Evolutionary conservation across 2,113 vertebrate species (phyloP).

Genomic region (Sciurus niger): DNA sequence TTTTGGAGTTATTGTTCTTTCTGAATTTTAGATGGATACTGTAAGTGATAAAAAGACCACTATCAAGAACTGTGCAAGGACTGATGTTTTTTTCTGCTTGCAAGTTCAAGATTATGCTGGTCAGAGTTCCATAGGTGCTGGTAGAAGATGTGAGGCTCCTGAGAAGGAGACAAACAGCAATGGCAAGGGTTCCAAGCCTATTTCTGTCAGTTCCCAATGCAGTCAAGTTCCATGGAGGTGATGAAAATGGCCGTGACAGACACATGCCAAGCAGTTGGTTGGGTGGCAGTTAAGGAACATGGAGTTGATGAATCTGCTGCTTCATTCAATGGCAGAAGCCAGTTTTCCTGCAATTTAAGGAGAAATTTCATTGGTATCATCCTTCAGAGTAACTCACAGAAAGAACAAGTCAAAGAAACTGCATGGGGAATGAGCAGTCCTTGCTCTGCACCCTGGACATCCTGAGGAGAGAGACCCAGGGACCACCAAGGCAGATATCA

Average conservation of each 20-base stretch:
- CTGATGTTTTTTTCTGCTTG: neutral
- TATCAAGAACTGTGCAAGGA: neutral
- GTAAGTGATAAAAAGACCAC: neutral
- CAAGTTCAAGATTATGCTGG: neutral
- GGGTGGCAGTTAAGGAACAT: neutral
- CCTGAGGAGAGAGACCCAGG: too few species aligned
- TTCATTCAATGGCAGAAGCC: neutral
- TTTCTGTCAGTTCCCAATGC: rapidly evolving
- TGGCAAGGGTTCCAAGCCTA: neutral
- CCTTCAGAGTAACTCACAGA: neutral
- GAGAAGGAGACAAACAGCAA: neutral
- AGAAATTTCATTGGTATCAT: neutral
- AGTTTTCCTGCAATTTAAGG: neutral
- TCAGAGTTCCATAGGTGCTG: neutral
- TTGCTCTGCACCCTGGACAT: too few species aligned
- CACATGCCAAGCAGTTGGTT: too few species aligned
- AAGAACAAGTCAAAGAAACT: neutral
- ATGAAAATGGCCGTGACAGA: rapidly evolving
- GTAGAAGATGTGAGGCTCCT: neutral
- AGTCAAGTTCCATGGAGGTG: too few species aligned
- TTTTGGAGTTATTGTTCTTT: neutral
- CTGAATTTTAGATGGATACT: neutral
- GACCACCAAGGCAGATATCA: neutral
- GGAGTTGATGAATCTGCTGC: rapidly evolving
- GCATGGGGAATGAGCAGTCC: neutral